These are phyloP conservation scores for Fregata magnificens DNA, from an alignment of 2,113 vertebrate species.

Conservation along the genomic window DNA sequence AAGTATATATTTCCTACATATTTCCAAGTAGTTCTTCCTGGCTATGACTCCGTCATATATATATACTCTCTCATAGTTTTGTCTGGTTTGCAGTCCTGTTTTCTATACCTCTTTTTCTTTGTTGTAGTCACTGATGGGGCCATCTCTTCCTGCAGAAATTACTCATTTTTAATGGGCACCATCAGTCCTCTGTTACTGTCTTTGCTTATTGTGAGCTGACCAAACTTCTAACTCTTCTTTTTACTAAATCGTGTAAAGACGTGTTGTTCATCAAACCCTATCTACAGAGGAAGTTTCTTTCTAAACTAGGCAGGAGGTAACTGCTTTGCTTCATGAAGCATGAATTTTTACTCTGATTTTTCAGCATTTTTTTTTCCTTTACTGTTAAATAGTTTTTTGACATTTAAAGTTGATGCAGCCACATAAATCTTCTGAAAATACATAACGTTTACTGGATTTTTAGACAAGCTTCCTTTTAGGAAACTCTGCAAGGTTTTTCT, in stretches of 20 bases:
- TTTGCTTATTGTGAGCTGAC: neutral
- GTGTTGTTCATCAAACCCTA: neutral
- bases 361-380: neutral
- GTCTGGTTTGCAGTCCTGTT: neutral
- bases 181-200: neutral
- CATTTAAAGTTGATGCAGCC: neutral
- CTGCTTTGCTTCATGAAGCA: neutral
- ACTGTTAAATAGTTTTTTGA: neutral
- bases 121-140: neutral
- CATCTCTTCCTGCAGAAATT: neutral
- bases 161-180: neutral
- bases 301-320: neutral
- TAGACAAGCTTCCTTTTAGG: neutral
- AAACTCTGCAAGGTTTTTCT: neutral
- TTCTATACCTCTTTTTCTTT: neutral
- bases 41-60: neutral
- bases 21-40: neutral
- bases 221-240: neutral
- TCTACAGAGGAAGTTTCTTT: neutral
- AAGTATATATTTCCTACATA: neutral
- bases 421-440: neutral
- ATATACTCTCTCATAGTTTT: neutral
- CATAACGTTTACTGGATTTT: neutral
- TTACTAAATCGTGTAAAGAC: neutral
- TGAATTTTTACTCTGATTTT: neutral